Percentiles rank a stretch among this genome's conserved stretches.
Conservation (phyloP, 1,140 invertebrate species). For the Drosophila triauraria region DNA sequence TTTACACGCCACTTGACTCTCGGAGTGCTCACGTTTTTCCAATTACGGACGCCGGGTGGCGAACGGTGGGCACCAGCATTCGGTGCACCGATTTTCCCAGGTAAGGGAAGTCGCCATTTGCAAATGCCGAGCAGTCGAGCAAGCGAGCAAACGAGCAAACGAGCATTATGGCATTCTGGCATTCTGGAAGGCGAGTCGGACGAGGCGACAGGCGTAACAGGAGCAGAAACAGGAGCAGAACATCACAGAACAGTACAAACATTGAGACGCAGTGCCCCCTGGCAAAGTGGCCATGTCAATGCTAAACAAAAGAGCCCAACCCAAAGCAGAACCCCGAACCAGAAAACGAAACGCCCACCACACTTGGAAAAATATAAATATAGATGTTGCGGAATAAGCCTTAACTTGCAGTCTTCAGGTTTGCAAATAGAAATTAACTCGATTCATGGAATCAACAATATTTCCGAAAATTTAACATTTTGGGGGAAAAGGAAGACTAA, state of each 20-base stretch:
- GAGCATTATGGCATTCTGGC: constrained; percentile 29
- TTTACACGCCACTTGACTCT: constrained; percentile 84
- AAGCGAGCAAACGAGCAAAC: constrained; percentile 12
- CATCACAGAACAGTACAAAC: constrained; percentile 72
- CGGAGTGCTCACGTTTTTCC: constrained; percentile 70
- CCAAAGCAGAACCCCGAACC: constrained; percentile 24
- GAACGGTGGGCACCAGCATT: background rate
- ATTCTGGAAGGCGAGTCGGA: constrained; percentile 18
- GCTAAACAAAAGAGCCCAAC: constrained; percentile 76
- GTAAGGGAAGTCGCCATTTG: constrained; percentile 64
- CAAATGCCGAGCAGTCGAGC: constrained; percentile 44
- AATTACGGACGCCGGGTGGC: constrained; percentile 58
- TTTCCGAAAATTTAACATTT: too few relatives aligned
- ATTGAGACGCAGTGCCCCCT: constrained; percentile 71
- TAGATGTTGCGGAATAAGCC: background rate
- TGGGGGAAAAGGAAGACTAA: too few relatives aligned
- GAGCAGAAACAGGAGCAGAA: constrained; percentile 60
- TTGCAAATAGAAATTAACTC: background rate
- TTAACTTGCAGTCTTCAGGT: background rate
- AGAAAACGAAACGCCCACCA: constrained; percentile 27
- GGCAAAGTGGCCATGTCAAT: constrained; percentile 84
- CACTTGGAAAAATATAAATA: constrained; percentile 17
- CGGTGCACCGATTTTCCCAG: constrained; percentile 33
- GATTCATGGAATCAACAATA: too few relatives aligned
- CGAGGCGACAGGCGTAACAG: constrained; percentile 46